Evolutionary conservation across 2,113 vertebrate species (phyloP).

Genomic region (Dicaeum eximium): DNA sequence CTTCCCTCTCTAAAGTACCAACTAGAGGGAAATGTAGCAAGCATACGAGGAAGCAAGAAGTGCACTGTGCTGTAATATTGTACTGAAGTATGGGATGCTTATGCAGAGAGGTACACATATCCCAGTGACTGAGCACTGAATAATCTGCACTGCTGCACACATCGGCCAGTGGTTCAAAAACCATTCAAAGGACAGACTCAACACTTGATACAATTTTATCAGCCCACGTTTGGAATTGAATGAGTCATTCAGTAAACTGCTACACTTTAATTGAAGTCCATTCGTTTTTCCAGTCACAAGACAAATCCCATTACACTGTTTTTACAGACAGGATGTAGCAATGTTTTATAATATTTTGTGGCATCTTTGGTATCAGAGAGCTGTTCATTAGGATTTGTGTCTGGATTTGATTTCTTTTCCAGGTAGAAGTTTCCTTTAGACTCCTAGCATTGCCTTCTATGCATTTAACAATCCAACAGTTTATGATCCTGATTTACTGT

Average conservation of each 20-base stretch:
- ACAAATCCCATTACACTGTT: not conserved
- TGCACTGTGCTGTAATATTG: not conserved
- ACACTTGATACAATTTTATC: not conserved
- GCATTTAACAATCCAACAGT: not conserved
- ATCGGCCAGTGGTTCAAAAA: not conserved
- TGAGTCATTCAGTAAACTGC: not conserved
- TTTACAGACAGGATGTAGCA: not conserved
- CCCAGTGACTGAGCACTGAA: not conserved
- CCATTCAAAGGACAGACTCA: not conserved
- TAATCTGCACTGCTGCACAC: not conserved
- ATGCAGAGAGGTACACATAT: not conserved
- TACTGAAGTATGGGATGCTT: not conserved
- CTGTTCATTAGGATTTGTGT: not conserved
- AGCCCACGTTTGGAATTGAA: not conserved
- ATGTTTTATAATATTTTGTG: not conserved
- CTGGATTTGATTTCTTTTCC: slow-evolving; percentile 49
- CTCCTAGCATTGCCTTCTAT: not conserved
- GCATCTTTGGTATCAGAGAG: not conserved
- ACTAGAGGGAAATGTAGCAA: not conserved
- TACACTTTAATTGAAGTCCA: not conserved
- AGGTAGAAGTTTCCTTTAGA: not conserved
- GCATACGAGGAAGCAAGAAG: not conserved
- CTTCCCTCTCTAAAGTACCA: not conserved
- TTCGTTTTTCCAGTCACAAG: not conserved
- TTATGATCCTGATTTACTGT: not conserved